Conservation (phyloP, 2,888 invertebrate genomes). For the Nowickia ferox region DNA sequence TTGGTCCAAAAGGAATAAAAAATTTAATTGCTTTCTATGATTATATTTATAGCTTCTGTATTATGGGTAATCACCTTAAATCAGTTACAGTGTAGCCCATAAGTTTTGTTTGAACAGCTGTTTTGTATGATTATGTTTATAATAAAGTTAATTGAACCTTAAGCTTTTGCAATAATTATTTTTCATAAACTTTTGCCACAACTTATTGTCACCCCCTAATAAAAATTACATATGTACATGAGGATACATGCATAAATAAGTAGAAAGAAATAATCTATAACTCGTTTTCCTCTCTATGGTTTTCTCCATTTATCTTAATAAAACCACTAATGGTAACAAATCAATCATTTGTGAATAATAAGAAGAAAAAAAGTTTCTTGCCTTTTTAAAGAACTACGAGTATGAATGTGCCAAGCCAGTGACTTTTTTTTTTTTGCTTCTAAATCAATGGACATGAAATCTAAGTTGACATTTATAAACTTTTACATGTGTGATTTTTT, state of each 20-base stretch:
- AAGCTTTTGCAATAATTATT: too few species aligned
- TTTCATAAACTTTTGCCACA: too few species aligned
- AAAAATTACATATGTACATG: neutral
- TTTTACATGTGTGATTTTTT: slow-evolving; percentile 54
- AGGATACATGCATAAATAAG: too few species aligned
- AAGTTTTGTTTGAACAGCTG: too few species aligned
- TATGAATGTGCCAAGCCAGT: neutral
- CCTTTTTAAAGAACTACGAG: neutral
- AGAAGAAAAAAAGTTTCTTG: slow-evolving; percentile 12
- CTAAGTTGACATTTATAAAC: slow-evolving; percentile 60
- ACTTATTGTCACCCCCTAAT: too few species aligned
- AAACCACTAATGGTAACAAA: slow-evolving; percentile 44
- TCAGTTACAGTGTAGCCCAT: too few species aligned
- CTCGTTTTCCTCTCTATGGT: slow-evolving; percentile 1
- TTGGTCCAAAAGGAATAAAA: too few species aligned
- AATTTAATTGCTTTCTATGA: too few species aligned
- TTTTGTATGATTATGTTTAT: too few species aligned
- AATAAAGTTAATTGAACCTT: too few species aligned
- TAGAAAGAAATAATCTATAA: neutral
- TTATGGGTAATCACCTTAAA: too few species aligned
- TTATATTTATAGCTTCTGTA: too few species aligned
- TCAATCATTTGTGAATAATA: slow-evolving; percentile 62
- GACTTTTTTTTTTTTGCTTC: neutral
- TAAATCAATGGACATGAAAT: slow-evolving; percentile 36
- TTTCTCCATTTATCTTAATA: slow-evolving; percentile 28